Base-by-base conservation (phyloP, 1,140 invertebrate genomes). In the Sarcophaga peregrina region DNA sequence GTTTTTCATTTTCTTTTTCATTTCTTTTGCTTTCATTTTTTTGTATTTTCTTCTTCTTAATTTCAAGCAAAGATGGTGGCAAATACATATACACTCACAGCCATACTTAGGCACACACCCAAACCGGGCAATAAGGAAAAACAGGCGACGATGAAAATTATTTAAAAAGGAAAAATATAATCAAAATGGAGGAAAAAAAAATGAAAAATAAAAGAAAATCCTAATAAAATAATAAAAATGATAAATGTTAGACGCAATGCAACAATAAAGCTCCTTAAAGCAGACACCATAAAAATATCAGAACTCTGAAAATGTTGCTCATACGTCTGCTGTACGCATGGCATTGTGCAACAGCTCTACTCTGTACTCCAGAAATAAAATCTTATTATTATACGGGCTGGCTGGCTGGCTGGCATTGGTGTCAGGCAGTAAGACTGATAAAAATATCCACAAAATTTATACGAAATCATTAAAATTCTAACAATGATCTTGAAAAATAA, bases 241-340 rank as follows among this genome's bases (percentile, higher is more conserved):
- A 68, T 68, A 68, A 68, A 68, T 68, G 58, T 68, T 68, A 20
- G 58, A 68, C 58, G 58, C 58, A 68, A 17, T 68, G 58, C 58
- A 68, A n/a, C n/a, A n/a, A 68, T 68, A 68, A 68, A 68, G 58
- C 17, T 20, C 11, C 17, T 68, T 68, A 17, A 68, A 68, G 58
- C 15, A 68, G 11, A 5, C 20, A 68, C 58, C 17, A 68, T 17
- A 17, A 68, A 68, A 68, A 68, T 50, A 50, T 11, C 48, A 50
- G 11, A n/a, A 68, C 58, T 68, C n/a, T 58, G 9, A 8, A 50
- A 50, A 15, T 10, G 4, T 54, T 13, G 52, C n/a, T n/a, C 52
- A 54, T 9, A 54, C 52, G 52, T 54, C 11, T 58, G 52, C n/a
- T 58, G 52, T 54, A 15, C n/a, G n/a, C 9, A 15, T n/a, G n/a